phyloP scores from a whole-genome alignment of 2,113 vertebrate genomes.

The Platycercus adscitus region DNA sequence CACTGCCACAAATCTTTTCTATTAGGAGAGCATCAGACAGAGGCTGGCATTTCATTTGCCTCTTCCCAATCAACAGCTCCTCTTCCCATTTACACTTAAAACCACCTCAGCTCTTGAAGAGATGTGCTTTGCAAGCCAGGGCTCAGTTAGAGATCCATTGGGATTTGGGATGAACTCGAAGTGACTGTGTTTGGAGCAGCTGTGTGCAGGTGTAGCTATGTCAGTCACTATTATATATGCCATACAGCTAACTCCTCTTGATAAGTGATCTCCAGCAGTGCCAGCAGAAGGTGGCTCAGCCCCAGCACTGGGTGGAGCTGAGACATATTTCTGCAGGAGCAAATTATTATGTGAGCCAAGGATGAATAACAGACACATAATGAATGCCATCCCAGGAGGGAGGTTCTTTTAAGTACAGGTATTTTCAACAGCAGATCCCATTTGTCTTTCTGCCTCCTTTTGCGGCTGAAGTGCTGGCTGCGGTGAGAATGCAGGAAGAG shows the following conservation, averaged over 20 bases:
- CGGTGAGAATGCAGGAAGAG: conserved; percentile 33
- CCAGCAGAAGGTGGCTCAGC: neutral
- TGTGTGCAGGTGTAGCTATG: neutral
- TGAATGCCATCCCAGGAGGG: neutral
- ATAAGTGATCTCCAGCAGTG: neutral
- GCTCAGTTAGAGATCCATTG: neutral
- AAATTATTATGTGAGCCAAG: conserved; percentile 28
- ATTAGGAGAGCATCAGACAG: neutral
- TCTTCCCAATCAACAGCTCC: neutral
- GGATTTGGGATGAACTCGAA: neutral
- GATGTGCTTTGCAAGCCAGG: neutral
- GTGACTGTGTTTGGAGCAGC: fast-evolving
- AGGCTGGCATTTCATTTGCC: neutral
- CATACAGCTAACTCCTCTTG: neutral
- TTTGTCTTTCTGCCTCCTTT: conserved; percentile 12
- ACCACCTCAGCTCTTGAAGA: neutral
- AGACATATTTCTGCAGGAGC: neutral
- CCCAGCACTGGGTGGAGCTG: neutral
- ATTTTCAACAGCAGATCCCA: neutral
- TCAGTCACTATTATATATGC: neutral
- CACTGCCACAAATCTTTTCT: neutral
- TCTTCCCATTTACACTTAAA: neutral
- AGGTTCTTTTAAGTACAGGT: conserved; percentile 32
- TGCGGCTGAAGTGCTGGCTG: neutral
- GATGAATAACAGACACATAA: conserved; percentile 23